Evolutionary conservation across 2,113 vertebrate genomes (phyloP).

Genomic region (Ictalurus punctatus): DNA sequence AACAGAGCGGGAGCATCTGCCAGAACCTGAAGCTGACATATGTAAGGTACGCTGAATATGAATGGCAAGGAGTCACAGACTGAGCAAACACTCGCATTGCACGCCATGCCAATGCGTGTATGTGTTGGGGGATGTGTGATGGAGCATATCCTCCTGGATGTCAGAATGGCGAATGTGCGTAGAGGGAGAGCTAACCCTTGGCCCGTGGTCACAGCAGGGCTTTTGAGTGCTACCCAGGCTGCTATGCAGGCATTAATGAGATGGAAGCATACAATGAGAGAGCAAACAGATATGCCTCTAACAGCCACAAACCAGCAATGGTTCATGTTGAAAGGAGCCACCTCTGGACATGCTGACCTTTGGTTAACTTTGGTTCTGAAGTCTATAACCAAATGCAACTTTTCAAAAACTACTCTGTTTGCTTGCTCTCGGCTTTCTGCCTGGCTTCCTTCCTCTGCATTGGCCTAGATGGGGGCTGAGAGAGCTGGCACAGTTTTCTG

Average conservation of each 20-base stretch:
- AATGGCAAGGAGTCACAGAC: background rate
- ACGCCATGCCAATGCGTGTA: slow-evolving; percentile 9
- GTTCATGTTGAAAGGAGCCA: slow-evolving; percentile 12
- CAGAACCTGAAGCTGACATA: slow-evolving; percentile 29
- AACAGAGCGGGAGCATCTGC: slow-evolving; percentile 27
- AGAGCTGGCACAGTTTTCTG: slow-evolving; percentile 43
- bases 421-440: slow-evolving; percentile 16
- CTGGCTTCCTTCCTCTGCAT: slow-evolving; percentile 10
- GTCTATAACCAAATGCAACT: slow-evolving; percentile 40
- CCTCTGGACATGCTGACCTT: slow-evolving; percentile 40
- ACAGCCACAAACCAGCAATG: background rate
- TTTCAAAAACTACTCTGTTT: slow-evolving; percentile 22
- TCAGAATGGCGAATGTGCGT: slow-evolving; percentile 25
- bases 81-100: slow-evolving; percentile 12
- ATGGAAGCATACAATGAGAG: slow-evolving; percentile 17
- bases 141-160: slow-evolving; percentile 14
- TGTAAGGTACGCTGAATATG: slow-evolving; percentile 28
- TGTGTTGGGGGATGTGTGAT: slow-evolving; percentile 17
- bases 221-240: slow-evolving; percentile 4
- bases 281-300: background rate
- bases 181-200: slow-evolving; percentile 37
- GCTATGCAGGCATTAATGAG: slow-evolving; percentile 36
- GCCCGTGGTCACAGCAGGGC: slow-evolving; percentile 26
- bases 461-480: background rate
- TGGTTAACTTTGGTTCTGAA: slow-evolving; percentile 8